Base-by-base conservation (phyloP, 1,140 invertebrate genomes). In the Scaptomyza graminum region DNA sequence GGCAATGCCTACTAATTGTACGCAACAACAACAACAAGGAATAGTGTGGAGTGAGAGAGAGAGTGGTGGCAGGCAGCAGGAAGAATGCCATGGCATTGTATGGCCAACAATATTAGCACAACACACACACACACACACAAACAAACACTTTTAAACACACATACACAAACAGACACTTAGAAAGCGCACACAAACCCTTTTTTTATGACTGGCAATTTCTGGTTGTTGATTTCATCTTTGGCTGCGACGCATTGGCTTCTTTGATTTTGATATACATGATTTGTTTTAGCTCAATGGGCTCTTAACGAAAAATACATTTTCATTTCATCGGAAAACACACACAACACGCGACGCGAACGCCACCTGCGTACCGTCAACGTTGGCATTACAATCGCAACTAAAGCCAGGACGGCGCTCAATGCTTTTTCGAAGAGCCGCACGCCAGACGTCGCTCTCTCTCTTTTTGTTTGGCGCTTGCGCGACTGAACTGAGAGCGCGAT, bases 121-220 rank as follows among this genome's bases (percentile, higher is more conserved):
- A 84, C 65, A 73, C 62, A 67, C 63, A 46, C 54, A 50, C 51
- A 71, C 25, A 62, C 28, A 66, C 47, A 55, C 57, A 61, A 57
- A 50, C 54, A 54, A 12, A 25, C 43, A 44, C 43, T 65, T 39
- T 52, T 44, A 50, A 51, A 37, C 37, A 39, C 62, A 47, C 54
- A 59, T n/a, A n/a, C 13, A 34, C 44, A 46, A 37, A 60, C 71
- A 55, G 34, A 39, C 22, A 31, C 43, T 52, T 16, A 64, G 22
- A 74, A 28, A 56, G 54, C 50, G 62, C 49, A 78, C 64, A 74
- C 68, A 84, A 84, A 84, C 81, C 81, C 81, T 84, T 84, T 85
- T 84, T 87, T 87, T 87, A 87, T 87, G 82, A 87, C 82, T 87
- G 83, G 82, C 82, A 87, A 87, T 87, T 88, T 87, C 82, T 82